A percentile compares a stretch with the other conserved stretches of the same genome.
phyloP scores from a whole-genome alignment of 2,797 vertebrate genomes.

The Mycteria americana region DNA sequence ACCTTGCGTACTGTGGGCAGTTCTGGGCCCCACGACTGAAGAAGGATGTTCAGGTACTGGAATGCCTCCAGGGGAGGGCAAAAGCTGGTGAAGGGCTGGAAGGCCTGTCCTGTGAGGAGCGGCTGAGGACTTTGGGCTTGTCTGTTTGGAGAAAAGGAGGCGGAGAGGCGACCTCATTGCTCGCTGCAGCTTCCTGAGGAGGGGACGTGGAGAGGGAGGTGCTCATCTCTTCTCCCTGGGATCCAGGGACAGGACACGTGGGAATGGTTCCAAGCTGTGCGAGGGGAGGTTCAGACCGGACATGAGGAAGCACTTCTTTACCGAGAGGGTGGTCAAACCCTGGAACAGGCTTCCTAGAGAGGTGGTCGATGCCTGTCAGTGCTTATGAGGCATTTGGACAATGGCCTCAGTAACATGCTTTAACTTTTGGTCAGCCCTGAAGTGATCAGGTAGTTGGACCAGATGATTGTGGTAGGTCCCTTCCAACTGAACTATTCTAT shows the following conservation, averaged over 20 bases:
- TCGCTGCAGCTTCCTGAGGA: background rate
- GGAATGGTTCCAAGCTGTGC: background rate
- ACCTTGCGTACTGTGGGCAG: background rate
- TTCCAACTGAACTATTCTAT: background rate
- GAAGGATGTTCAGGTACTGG: no score
- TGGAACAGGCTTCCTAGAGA: background rate
- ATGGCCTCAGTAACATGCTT: background rate
- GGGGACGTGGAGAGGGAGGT: background rate
- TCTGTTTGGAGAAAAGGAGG: no score
- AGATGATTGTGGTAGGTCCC: background rate
- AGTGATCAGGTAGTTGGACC: background rate
- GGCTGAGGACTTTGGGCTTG: no score
- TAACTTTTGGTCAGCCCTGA: background rate
- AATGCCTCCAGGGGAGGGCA: no score
- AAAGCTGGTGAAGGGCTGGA: no score
- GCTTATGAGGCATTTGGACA: background rate
- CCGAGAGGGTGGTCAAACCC: background rate
- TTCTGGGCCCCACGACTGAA: background rate
- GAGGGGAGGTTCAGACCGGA: background rate
- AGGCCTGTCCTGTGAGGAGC: no score
- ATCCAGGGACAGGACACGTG: fast-evolving
- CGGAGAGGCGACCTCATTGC: background rate
- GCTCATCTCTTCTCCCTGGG: background rate
- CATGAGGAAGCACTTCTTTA: background rate
- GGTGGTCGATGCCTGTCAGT: background rate